Percentiles rank a stretch among this genome's conserved stretches.
These are phyloP conservation scores for Porites lobata DNA, from an alignment of 92 coral and sea anemone species.

Conservation along the genomic window DNA sequence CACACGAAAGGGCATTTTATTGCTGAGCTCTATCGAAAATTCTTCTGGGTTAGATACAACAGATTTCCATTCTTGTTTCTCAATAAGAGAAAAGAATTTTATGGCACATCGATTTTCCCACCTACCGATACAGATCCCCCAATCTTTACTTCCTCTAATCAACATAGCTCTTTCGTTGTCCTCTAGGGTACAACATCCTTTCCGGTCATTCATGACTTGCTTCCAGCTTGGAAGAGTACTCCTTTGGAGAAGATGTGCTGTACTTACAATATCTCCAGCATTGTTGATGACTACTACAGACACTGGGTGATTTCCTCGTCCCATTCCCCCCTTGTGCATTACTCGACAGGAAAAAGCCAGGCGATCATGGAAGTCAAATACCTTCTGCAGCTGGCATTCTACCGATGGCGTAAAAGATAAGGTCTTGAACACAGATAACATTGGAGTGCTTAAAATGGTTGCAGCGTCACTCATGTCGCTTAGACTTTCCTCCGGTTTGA, in stretches of 20 bases:
- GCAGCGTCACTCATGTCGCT: background rate
- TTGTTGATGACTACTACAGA: conserved; percentile 76
- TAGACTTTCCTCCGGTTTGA: background rate
- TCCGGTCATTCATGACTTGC: conserved; percentile 28
- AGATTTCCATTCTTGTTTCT: background rate
- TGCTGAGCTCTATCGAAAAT: background rate
- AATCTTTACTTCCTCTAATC: background rate
- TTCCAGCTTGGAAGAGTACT: conserved; percentile 63
- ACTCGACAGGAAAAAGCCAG: conserved; percentile 60
- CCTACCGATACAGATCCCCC: background rate
- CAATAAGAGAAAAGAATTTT: background rate
- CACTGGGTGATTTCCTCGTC: conserved; percentile 23
- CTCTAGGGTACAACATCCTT: conserved; percentile 28
- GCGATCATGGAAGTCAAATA: background rate
- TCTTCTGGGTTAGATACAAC: background rate
- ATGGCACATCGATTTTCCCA: background rate
- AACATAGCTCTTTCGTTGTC: conserved; percentile 48
- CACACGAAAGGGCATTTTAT: background rate
- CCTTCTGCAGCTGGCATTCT: background rate
- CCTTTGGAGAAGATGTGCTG: conserved; percentile 76
- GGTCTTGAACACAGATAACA: background rate
- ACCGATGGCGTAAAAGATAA: background rate
- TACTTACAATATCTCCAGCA: conserved; percentile 66
- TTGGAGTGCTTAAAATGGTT: background rate
- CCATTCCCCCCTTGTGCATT: conserved; percentile 66